These are phyloP conservation scores for Erebia ligea DNA, from an alignment of 2,888 invertebrate species.

Conservation along the genomic window DNA sequence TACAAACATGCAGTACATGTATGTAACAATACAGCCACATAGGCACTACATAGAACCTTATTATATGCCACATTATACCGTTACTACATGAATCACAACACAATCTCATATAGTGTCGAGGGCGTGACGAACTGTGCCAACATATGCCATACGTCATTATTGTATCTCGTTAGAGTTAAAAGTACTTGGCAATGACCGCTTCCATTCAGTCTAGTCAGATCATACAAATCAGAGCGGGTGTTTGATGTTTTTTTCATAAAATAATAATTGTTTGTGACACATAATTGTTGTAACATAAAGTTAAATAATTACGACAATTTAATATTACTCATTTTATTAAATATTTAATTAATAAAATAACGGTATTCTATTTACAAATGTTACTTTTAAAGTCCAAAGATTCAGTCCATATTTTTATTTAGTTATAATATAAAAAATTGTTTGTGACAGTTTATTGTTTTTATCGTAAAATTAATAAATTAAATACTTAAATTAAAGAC, in stretches of 20 bases:
- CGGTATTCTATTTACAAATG: too few species aligned
- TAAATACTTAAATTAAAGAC: too few species aligned
- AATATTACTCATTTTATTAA: too few species aligned
- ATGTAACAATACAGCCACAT: background rate
- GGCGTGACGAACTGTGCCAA: conserved; percentile 18
- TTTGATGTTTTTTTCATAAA: background rate
- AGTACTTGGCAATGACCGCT: conserved; percentile 31
- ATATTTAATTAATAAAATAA: too few species aligned
- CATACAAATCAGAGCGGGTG: background rate
- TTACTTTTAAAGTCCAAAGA: too few species aligned
- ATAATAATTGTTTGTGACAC: background rate
- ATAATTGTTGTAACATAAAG: background rate
- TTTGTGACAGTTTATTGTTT: too few species aligned
- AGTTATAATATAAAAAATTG: too few species aligned
- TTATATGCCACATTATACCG: background rate
- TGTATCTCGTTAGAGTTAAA: conserved; percentile 31
- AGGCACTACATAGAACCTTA: background rate
- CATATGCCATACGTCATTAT: conserved; percentile 27
- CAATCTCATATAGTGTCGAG: background rate
- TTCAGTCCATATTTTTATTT: too few species aligned
- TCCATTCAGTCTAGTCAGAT: conserved; percentile 18
- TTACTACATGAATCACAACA: conserved; percentile 23
- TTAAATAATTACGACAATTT: background rate
- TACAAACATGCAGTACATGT: background rate
- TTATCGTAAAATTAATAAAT: too few species aligned